Evolutionary conservation across 2,888 invertebrate genomes (phyloP), one percentile per base, ranked within the genome.

Genomic region (Macaria notata): DNA sequence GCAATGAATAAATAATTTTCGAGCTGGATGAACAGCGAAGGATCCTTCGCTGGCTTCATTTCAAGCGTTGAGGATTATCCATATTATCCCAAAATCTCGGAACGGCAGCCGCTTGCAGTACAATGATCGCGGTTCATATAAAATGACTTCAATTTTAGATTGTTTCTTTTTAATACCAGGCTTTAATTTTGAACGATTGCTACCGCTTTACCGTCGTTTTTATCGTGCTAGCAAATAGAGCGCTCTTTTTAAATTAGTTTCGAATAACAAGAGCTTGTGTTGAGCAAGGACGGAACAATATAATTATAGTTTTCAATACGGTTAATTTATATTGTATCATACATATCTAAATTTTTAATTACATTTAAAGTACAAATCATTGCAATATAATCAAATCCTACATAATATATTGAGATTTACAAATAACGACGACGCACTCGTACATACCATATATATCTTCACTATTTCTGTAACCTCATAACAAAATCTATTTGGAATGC

Each of bases 51-150:
- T 75, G 75, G 83, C 83, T 78, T 84, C 85, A 83, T 86, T 83
- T 77, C 77, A 75, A 82, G 81, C 83, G 73, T 68, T 76, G 70
- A 66, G 84, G 87, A 85, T 87, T 82, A 86, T 86, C 87, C 86
- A 86, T 83, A 87, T 86, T 86, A 87, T 86, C 86, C 84, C 72
- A 81, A 85, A 86, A 84, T 86, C 86, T 86, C 77, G 70, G 73
- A 82, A 76, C 77, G 76, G 74, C 83, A 84, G 79, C 76, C 75
- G 74, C 71, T 72, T 75, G 71, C 77, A 75, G 73, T 76, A 81
- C 78, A 79, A 79, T 78, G 80, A 85, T 83, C 78, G 76, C 61
- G 68, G 77, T 76, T 82, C 79, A 78, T 81, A 80, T 75, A 81
- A 82, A 86, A 84, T 81, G 70, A 80, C 79, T 83, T 76, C 66